Conservation (phyloP, 2,797 vertebrate genomes). For the Kryptolebias ocellatus region DNA sequence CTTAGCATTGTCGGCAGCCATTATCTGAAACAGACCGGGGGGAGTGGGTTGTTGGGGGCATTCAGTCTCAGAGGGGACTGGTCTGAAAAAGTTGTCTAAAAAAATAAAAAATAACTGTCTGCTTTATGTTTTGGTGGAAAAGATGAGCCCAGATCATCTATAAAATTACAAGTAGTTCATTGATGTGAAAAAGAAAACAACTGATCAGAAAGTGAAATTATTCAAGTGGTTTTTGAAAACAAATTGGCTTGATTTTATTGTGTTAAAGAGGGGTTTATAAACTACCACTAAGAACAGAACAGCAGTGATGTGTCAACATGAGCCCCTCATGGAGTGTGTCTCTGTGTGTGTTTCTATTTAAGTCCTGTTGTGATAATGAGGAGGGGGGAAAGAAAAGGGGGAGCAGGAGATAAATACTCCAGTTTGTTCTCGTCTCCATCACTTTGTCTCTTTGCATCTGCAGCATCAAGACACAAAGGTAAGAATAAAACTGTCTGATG, state of each 20-base stretch:
- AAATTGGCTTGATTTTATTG: not conserved
- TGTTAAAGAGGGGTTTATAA: slow-evolving; percentile 2
- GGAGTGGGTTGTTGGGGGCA: slow-evolving; percentile 15
- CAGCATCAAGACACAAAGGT: slow-evolving; percentile 65
- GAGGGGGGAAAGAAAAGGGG: slow-evolving; percentile 60
- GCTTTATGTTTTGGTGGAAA: no score
- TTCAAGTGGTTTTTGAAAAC: not conserved
- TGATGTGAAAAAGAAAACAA: not conserved
- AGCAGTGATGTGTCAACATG: slow-evolving; percentile 36
- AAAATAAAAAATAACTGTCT: no score
- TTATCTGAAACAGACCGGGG: slow-evolving; percentile 65
- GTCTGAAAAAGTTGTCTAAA: slow-evolving; percentile 2
- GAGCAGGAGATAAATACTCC: slow-evolving; percentile 67
- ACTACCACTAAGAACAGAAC: slow-evolving; percentile 18
- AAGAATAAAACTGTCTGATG: slow-evolving; percentile 41
- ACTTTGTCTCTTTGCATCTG: slow-evolving; percentile 39
- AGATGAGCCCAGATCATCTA: no score
- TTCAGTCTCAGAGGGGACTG: slow-evolving; percentile 13
- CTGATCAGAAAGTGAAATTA: not conserved
- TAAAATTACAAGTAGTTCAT: no score
- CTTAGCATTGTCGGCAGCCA: slow-evolving; percentile 73
- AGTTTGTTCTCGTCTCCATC: slow-evolving; percentile 52
- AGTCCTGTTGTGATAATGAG: slow-evolving; percentile 63
- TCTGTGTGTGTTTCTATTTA: slow-evolving; percentile 65
- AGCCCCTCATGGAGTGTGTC: slow-evolving; percentile 29